A percentile compares a stretch with the other conserved stretches of the same genome.
These are phyloP conservation scores for Muscidifurax raptorellus DNA, from an alignment of 1,140 invertebrate genomes.

Conservation along the genomic window DNA sequence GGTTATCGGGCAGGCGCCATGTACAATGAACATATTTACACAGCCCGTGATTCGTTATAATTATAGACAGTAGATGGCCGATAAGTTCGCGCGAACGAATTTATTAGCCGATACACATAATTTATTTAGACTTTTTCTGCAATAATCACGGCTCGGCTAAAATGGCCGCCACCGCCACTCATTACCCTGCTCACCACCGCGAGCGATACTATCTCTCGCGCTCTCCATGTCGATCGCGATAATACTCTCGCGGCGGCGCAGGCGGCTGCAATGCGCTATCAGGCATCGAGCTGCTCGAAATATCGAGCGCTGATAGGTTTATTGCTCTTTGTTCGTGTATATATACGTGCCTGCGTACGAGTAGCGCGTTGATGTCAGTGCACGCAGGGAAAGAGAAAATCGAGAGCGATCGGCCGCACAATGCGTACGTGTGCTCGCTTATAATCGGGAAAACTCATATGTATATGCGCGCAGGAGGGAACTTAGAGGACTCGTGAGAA, in stretches of 20 bases:
- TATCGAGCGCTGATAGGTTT: conserved; percentile 47
- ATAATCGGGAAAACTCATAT: background rate
- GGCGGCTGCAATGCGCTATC: conserved; percentile 33
- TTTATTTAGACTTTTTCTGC: conserved; percentile 39
- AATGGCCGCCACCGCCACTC: conserved; percentile 14
- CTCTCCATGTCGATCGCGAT: conserved; percentile 16
- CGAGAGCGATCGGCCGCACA: background rate
- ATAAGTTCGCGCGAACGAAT: conserved; percentile 41
- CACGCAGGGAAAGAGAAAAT: background rate
- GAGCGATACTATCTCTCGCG: conserved; percentile 24
- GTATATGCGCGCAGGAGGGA: background rate
- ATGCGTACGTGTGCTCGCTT: background rate
- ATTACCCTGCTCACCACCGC: conserved; percentile 2
- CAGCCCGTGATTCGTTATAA: conserved; percentile 50
- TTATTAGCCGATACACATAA: conserved; percentile 46
- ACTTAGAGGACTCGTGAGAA: background rate
- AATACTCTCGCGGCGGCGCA: conserved; percentile 11
- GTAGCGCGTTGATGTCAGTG: conserved; percentile 25
- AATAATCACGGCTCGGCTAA: conserved; percentile 32
- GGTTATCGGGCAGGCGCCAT: conserved; percentile 43
- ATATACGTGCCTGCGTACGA: background rate
- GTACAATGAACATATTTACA: conserved; percentile 50
- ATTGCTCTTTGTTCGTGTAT: conserved; percentile 40
- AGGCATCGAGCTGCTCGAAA: conserved; percentile 14
- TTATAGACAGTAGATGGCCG: conserved; percentile 47